Conservation (phyloP, 2,888 invertebrate species). For the Andrena camellia region DNA sequence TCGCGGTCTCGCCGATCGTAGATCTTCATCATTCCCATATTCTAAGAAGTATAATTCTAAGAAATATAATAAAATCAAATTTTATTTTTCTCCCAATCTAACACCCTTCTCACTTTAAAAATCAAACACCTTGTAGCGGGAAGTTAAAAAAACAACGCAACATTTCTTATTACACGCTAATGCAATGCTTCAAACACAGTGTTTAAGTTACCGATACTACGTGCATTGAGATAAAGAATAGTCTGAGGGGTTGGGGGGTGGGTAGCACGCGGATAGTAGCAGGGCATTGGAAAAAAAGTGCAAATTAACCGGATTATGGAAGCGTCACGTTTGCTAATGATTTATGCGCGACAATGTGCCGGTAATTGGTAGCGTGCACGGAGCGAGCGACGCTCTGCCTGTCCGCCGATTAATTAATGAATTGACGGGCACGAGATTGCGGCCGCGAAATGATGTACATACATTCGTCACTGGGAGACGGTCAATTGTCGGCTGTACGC, state of each 20-base stretch:
- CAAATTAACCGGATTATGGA: slow-evolving; percentile 75
- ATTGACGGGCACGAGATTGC: slow-evolving; percentile 75
- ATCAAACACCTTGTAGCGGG: neutral
- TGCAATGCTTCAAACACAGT: too few species aligned
- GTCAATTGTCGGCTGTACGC: slow-evolving; percentile 54
- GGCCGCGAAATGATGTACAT: slow-evolving; percentile 70
- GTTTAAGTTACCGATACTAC: neutral
- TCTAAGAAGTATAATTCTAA: neutral
- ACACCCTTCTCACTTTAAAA: neutral
- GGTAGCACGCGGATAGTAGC: neutral
- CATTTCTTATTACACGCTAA: neutral
- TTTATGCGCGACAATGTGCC: slow-evolving; percentile 75
- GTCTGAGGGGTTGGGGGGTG: neutral
- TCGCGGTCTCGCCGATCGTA: slow-evolving; percentile 2
- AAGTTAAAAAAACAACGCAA: neutral
- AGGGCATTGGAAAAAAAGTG: slow-evolving; percentile 65
- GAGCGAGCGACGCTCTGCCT: slow-evolving; percentile 60
- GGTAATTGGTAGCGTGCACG: slow-evolving; percentile 71
- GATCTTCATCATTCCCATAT: slow-evolving; percentile 28
- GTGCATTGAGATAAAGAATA: neutral
- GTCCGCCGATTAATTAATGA: slow-evolving; percentile 75
- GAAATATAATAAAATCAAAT: neutral
- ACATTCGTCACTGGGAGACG: slow-evolving; percentile 69
- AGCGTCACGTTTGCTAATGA: slow-evolving; percentile 73
- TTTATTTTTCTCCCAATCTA: neutral